Conservation (phyloP, 1,140 invertebrate genomes). For the Sweltsa coloradensis region DNA sequence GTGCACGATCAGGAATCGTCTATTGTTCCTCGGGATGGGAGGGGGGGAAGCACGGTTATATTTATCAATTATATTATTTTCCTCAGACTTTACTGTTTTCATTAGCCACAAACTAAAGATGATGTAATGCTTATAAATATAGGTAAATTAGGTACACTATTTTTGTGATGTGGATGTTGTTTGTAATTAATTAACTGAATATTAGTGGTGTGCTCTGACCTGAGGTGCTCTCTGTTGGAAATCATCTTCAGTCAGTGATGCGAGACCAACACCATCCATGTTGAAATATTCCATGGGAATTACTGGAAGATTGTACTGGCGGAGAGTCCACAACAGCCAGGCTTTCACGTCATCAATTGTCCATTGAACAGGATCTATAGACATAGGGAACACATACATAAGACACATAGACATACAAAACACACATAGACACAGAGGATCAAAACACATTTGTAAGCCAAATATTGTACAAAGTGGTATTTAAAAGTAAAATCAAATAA, state of each 20-base stretch:
- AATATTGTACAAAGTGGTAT: too few species aligned
- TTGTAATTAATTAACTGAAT: neutral
- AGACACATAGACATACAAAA: neutral
- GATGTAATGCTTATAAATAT: too few species aligned
- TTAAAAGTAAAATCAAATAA: neutral
- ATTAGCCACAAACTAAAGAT: too few species aligned
- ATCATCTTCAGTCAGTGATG: constrained; percentile 68
- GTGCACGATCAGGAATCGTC: too few species aligned
- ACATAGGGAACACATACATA: constrained; percentile 19
- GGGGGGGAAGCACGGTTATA: too few species aligned
- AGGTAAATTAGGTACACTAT: too few species aligned
- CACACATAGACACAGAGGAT: too few species aligned
- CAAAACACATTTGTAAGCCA: too few species aligned
- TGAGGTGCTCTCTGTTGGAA: constrained; percentile 67
- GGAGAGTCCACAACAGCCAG: constrained; percentile 75
- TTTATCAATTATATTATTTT: too few species aligned
- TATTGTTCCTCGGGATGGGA: too few species aligned
- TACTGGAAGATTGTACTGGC: constrained; percentile 57
- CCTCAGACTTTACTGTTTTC: too few species aligned
- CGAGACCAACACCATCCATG: constrained; percentile 62
- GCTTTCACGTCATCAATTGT: constrained; percentile 65
- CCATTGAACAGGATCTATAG: constrained; percentile 76
- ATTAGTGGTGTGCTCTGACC: constrained; percentile 34
- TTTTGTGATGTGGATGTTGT: too few species aligned
- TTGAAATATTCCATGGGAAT: constrained; percentile 61